Evolutionary conservation across 2,888 invertebrate genomes (phyloP).

Genomic region (Aphodius sticticus): DNA sequence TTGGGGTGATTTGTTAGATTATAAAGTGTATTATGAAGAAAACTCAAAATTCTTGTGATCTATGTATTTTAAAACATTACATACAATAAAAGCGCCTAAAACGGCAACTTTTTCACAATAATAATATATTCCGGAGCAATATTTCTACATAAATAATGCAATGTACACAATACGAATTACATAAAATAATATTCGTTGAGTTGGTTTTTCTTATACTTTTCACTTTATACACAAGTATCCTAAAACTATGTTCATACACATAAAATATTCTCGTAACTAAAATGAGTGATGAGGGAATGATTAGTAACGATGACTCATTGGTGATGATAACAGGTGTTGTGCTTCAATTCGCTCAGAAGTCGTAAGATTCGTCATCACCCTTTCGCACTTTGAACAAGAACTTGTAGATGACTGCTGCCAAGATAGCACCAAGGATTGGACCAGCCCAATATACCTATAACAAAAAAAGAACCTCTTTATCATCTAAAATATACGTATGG

Average conservation of each 20-base stretch:
- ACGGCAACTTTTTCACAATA: background rate
- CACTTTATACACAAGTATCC: constrained; percentile 5
- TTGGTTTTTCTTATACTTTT: background rate
- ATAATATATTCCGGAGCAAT: background rate
- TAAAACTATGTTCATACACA: constrained; percentile 13
- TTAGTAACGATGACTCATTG: background rate
- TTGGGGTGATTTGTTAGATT: no score
- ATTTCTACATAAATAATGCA: background rate
- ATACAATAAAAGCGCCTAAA: background rate
- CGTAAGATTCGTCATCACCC: constrained; percentile 79
- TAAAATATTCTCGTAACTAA: background rate
- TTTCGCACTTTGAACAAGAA: constrained; percentile 71
- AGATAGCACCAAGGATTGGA: constrained; percentile 66
- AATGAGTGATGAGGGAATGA: background rate
- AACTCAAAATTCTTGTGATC: background rate
- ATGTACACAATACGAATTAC: background rate
- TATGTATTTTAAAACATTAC: constrained; percentile 18
- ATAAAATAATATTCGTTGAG: background rate
- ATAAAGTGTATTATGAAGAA: background rate
- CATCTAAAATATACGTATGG: constrained; percentile 7
- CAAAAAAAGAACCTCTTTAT: constrained; percentile 39
- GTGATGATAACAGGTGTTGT: constrained; percentile 10
- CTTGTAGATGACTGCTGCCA: constrained; percentile 67
- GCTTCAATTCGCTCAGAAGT: constrained; percentile 65
- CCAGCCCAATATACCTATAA: constrained; percentile 71